Conservation (phyloP, 2,888 invertebrate species). For the Nomada fabriciana region DNA sequence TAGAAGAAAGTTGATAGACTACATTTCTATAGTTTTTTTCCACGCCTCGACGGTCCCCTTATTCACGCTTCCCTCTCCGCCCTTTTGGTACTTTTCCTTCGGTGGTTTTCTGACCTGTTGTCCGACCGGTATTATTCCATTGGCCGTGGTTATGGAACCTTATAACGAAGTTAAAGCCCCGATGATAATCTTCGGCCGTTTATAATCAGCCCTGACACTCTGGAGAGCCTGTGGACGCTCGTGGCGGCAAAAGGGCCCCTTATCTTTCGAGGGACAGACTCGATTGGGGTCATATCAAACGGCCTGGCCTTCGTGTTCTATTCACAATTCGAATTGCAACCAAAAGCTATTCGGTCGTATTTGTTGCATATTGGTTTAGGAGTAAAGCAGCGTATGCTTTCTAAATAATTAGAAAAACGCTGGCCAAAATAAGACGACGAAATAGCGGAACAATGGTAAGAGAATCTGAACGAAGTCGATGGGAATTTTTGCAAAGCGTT, state of each 20-base stretch:
- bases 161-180: conserved; percentile 34
- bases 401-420: too few species aligned
- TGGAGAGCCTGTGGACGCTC: conserved; percentile 35
- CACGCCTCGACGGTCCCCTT: not conserved
- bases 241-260: conserved; percentile 55
- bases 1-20: not conserved
- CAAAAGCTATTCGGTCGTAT: conserved; percentile 32
- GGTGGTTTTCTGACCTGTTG: conserved; percentile 11
- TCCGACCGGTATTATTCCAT: conserved; percentile 63
- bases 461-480: too few species aligned
- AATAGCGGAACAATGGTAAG: too few species aligned
- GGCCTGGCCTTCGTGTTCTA: conserved; percentile 58
- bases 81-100: conserved; percentile 22
- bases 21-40: conserved; percentile 21
- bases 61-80: not conserved
- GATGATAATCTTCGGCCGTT: conserved; percentile 42
- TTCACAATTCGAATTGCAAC: conserved; percentile 55
- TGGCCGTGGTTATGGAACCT: conserved; percentile 26
- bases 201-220: conserved; percentile 52
- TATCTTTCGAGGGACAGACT: conserved; percentile 59
- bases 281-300: conserved; percentile 63
- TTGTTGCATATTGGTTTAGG: not conserved
- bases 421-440: too few species aligned
- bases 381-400: too few species aligned
- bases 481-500: too few species aligned